These are phyloP conservation scores for Sphaerophoria taeniata DNA, from an alignment of 2,888 invertebrate species.

Conservation along the genomic window DNA sequence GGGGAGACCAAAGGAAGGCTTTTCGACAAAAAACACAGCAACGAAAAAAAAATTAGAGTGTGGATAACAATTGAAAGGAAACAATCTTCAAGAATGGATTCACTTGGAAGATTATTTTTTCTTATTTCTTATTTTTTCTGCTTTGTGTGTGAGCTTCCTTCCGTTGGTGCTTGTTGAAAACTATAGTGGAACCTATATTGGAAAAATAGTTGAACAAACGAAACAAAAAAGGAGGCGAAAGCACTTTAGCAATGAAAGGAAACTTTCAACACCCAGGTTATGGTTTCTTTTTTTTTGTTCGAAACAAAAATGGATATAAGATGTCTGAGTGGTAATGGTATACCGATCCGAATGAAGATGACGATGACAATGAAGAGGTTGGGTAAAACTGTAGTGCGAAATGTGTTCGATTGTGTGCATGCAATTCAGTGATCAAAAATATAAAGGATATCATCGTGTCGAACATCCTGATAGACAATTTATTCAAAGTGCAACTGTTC, in stretches of 20 bases:
- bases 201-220: conserved; percentile 27
- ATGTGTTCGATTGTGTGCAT: conserved; percentile 35
- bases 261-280: conserved; percentile 57
- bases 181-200: neutral
- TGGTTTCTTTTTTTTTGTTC: conserved; percentile 12
- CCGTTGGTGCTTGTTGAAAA: no score
- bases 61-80: conserved; percentile 68
- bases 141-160: neutral
- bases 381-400: neutral
- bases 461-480: conserved; percentile 52
- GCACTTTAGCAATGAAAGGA: conserved; percentile 48
- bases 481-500: conserved; percentile 41
- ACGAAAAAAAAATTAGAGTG: neutral
- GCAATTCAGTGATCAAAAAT: conserved; percentile 68
- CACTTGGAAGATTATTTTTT: conserved; percentile 50
- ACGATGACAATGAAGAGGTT: neutral
- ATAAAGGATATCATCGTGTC: conserved; percentile 67
- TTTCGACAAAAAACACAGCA: conserved; percentile 26
- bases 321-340: conserved; percentile 5
- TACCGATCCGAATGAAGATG: neutral
- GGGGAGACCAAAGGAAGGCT: conserved; percentile 52
- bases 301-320: conserved; percentile 5
- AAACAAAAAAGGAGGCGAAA: conserved; percentile 22
- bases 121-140: neutral
- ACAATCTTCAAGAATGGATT: conserved; percentile 69